Conservation (phyloP, 2,888 invertebrate genomes). For the Creontiades dilutus region DNA sequence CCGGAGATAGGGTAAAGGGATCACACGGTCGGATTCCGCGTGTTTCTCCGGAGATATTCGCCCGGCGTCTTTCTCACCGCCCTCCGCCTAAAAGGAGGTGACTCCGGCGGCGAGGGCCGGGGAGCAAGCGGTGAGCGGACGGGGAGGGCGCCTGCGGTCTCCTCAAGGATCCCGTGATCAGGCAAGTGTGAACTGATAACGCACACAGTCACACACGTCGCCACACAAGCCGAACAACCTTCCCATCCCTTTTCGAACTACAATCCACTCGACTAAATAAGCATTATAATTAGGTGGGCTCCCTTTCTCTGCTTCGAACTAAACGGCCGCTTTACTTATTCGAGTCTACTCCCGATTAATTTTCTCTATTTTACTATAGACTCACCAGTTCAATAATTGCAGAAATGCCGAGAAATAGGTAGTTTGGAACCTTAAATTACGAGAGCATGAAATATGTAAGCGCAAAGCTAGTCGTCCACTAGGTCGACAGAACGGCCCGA, state of each 20-base stretch:
- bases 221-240: not conserved
- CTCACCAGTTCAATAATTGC: no score
- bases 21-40: conserved; percentile 62
- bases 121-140: conserved; percentile 33
- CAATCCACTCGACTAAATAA: conserved; percentile 32
- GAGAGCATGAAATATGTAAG: no score
- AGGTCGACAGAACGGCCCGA: no score
- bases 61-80: not conserved
- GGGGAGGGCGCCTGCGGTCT: conserved; percentile 56
- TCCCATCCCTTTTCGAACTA: not conserved
- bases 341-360: not conserved
- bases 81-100: not conserved
- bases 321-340: not conserved
- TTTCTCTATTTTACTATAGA: not conserved
- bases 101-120: not conserved
- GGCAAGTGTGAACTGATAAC: conserved; percentile 68
- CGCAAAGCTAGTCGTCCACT: no score
- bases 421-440: no score
- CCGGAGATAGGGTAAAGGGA: conserved; percentile 50
- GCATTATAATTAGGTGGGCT: not conserved
- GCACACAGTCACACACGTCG: conserved; percentile 31
- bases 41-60: conserved; percentile 56
- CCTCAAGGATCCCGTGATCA: conserved; percentile 67
- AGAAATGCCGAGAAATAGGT: no score
- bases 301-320: not conserved